phyloP scores from a whole-genome alignment of 2,113 vertebrate species.

The Grallaria varia region DNA sequence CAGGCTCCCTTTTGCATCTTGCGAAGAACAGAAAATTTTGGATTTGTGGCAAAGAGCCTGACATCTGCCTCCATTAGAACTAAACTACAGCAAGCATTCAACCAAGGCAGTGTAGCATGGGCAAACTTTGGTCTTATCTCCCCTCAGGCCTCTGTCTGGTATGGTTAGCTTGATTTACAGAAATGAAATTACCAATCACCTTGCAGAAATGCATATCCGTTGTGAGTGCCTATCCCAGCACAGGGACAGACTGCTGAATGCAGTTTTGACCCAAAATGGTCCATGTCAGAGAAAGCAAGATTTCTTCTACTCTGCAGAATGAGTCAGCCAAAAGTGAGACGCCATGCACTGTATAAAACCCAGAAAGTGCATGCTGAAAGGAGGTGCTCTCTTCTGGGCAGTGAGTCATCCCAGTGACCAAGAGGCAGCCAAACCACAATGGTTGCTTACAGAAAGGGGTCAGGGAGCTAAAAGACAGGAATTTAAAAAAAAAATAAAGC shows the following conservation, averaged over 20 bases:
- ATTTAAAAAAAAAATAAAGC: not conserved
- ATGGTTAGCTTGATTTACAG: not conserved
- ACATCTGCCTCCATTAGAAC: fast-evolving
- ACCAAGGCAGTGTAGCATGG: fast-evolving
- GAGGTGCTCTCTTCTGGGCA: not conserved
- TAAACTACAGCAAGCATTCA: not conserved
- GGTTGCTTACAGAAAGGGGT: constrained; percentile 27
- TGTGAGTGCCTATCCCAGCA: not conserved
- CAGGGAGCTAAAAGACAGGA: constrained; percentile 21
- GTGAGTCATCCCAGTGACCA: constrained; percentile 25
- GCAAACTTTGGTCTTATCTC: not conserved
- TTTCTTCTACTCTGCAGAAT: not conserved
- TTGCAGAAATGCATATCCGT: not conserved
- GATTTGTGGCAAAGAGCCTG: not conserved
- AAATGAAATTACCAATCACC: not conserved
- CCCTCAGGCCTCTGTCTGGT: not conserved
- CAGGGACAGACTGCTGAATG: fast-evolving
- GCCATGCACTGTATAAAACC: not conserved
- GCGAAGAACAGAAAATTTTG: not conserved
- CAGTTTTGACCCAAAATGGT: not conserved
- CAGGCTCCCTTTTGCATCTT: not conserved
- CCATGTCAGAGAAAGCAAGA: not conserved
- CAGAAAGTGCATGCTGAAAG: not conserved
- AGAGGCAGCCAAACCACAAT: constrained; percentile 43
- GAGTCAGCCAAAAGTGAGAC: not conserved